Conservation (phyloP, 1,140 invertebrate species). For the Drosophila quadrilineata region DNA sequence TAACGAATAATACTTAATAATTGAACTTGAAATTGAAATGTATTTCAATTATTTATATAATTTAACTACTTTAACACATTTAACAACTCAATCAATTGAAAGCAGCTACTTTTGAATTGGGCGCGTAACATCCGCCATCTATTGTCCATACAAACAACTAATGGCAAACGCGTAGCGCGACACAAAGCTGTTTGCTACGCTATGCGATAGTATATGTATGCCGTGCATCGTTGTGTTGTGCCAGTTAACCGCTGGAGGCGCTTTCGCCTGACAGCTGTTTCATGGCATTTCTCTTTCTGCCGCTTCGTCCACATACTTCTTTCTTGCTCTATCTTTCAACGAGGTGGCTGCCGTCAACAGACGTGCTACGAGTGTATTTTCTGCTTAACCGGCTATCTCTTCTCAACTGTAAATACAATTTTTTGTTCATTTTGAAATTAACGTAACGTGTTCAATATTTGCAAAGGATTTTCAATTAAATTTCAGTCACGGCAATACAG, state of each 20-base stretch:
- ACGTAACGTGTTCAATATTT: too few relatives aligned
- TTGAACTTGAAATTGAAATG: too few relatives aligned
- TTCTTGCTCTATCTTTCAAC: slow-evolving; percentile 46
- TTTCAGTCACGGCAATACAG: too few relatives aligned
- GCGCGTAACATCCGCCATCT: slow-evolving; percentile 16
- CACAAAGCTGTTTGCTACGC: slow-evolving; percentile 33
- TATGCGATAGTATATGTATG: background rate
- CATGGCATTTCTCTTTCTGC: background rate
- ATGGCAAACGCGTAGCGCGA: background rate
- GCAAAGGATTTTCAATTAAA: too few relatives aligned
- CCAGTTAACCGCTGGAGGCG: background rate
- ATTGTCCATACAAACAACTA: slow-evolving; percentile 3
- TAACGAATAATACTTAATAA: too few relatives aligned
- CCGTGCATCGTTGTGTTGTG: background rate
- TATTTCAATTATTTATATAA: too few relatives aligned
- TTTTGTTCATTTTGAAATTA: too few relatives aligned
- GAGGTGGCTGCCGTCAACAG: slow-evolving; percentile 30
- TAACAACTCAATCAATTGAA: too few relatives aligned
- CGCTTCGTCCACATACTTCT: background rate
- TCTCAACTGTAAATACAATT: too few relatives aligned
- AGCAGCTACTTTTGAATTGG: slow-evolving; percentile 14
- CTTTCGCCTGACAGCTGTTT: slow-evolving; percentile 11
- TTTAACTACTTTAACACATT: too few relatives aligned
- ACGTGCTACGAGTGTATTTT: slow-evolving; percentile 10
- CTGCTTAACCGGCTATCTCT: background rate